Evolutionary conservation across 2,888 invertebrate species (phyloP).

Genomic region (Nebria salina): DNA sequence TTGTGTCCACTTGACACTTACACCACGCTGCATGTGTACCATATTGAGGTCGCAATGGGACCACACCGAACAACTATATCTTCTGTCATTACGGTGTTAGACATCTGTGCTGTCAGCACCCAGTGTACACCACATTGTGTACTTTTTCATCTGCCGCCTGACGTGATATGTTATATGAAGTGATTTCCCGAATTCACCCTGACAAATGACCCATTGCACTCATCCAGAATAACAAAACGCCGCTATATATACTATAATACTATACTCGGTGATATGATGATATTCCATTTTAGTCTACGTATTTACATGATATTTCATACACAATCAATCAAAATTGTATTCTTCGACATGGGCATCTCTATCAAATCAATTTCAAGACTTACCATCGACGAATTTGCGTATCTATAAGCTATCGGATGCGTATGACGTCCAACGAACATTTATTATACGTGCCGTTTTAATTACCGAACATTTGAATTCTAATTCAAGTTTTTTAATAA

Average conservation of each 20-base stretch:
- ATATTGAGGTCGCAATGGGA: constrained; percentile 38
- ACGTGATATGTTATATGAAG: background rate
- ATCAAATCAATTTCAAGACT: background rate
- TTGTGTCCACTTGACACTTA: constrained; percentile 7
- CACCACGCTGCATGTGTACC: background rate
- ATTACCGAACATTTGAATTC: background rate
- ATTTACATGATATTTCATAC: background rate
- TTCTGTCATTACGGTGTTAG: constrained; percentile 29
- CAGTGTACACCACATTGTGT: constrained; percentile 3
- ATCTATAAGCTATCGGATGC: background rate
- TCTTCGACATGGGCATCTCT: background rate
- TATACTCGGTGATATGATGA: background rate
- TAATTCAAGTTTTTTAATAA: background rate
- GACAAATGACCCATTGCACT: constrained; percentile 6
- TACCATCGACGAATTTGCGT: background rate
- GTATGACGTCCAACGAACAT: background rate
- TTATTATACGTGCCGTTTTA: background rate
- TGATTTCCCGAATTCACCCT: constrained; percentile 6
- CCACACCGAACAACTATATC: constrained; percentile 25
- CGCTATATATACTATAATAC: background rate
- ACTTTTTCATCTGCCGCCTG: constrained; percentile 11
- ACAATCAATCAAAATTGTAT: background rate
- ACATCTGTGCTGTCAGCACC: constrained; percentile 42
- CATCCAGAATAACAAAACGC: constrained; percentile 6
- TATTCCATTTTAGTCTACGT: background rate